Conservation (phyloP, 2,888 invertebrate genomes). For the Clivina fossor region DNA sequence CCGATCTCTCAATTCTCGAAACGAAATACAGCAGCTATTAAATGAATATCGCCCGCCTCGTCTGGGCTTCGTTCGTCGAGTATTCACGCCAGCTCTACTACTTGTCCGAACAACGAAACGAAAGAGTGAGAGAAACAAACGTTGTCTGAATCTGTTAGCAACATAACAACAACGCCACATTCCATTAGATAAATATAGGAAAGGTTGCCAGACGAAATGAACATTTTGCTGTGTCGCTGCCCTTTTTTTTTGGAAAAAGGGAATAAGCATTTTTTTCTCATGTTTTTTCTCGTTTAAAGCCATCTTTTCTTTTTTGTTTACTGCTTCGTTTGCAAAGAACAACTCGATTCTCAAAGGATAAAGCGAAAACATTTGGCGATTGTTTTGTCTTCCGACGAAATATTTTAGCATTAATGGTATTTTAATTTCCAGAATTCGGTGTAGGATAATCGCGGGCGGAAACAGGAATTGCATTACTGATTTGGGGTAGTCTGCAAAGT, state of each 20-base stretch:
- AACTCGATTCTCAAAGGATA: too few relatives aligned
- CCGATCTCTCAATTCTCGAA: slow-evolving; percentile 30
- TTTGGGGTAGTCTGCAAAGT: too few relatives aligned
- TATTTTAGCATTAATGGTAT: too few relatives aligned
- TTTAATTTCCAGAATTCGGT: too few relatives aligned
- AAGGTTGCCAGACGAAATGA: slow-evolving; percentile 18
- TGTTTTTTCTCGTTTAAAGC: slow-evolving; percentile 6
- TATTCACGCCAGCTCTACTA: too few relatives aligned
- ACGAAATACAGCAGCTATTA: slow-evolving; percentile 30
- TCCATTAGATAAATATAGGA: slow-evolving; percentile 30
- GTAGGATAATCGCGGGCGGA: too few relatives aligned
- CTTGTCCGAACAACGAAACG: slow-evolving; percentile 24
- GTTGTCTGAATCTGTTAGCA: slow-evolving; percentile 27
- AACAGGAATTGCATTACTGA: too few relatives aligned
- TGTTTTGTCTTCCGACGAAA: too few relatives aligned
- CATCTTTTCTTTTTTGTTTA: slow-evolving; percentile 23
- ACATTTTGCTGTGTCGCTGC: slow-evolving; percentile 1
- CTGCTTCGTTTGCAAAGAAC: slow-evolving; percentile 3
- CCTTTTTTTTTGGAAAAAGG: too few relatives aligned
- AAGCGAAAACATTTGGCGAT: too few relatives aligned
- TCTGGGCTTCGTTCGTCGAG: slow-evolving; percentile 16
- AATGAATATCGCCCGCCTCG: slow-evolving; percentile 29
- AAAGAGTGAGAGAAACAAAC: too few relatives aligned
- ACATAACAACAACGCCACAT: slow-evolving; percentile 27
- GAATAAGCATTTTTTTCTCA: slow-evolving; percentile 17